Conservation (phyloP, 2,888 invertebrate species). For the Troides helena region DNA sequence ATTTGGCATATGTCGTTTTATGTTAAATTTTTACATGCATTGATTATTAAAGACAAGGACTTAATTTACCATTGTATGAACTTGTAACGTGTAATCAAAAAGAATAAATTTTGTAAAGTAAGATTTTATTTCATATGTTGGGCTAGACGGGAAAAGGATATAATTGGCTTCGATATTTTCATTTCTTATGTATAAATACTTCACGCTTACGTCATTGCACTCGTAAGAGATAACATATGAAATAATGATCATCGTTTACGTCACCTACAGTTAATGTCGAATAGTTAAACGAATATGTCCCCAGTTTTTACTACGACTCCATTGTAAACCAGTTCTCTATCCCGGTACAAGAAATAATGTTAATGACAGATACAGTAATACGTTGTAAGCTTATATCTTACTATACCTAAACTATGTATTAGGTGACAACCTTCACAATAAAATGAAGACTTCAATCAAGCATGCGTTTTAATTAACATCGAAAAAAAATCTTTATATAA, state of each 20-base stretch:
- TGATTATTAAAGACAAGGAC: neutral
- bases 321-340: slow-evolving; percentile 36
- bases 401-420: slow-evolving; percentile 70
- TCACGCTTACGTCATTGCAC: slow-evolving; percentile 39
- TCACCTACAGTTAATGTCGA: slow-evolving; percentile 24
- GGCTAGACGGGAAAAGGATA: slow-evolving; percentile 13
- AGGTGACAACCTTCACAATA: slow-evolving; percentile 77
- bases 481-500: no score
- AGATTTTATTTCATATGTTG: neutral
- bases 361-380: slow-evolving; percentile 72
- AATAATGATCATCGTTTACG: slow-evolving; percentile 34
- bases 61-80: slow-evolving; percentile 1
- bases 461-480: slow-evolving; percentile 49
- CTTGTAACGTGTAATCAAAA: neutral
- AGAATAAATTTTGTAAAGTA: neutral
- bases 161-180: slow-evolving; percentile 9
- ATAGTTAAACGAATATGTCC: slow-evolving; percentile 35
- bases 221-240: slow-evolving; percentile 34
- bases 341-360: slow-evolving; percentile 47
- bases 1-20: slow-evolving; percentile 51
- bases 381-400: slow-evolving; percentile 72
- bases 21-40: slow-evolving; percentile 22
- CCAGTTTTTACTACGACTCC: slow-evolving; percentile 42
- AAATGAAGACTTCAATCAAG: slow-evolving; percentile 73
- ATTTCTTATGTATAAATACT: slow-evolving; percentile 19